Conservation (phyloP, 2,797 vertebrate genomes). For the Euthynnus affinis region DNA sequence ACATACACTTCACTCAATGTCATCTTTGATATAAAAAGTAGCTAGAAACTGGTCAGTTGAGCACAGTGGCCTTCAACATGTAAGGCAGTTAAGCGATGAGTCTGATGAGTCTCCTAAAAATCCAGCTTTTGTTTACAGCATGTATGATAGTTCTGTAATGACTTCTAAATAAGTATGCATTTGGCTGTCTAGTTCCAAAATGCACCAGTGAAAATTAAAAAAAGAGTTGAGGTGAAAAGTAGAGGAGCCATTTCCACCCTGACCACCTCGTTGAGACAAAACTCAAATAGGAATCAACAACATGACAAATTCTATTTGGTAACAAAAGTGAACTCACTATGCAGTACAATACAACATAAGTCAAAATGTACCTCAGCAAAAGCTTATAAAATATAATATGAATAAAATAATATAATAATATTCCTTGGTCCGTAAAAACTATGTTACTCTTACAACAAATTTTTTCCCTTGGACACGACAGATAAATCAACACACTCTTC, state of each 20-base stretch:
- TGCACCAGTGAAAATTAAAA: slow-evolving; percentile 15
- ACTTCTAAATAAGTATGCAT: background rate
- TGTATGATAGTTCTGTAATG: background rate
- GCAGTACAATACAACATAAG: slow-evolving; percentile 73
- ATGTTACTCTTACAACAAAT: slow-evolving; percentile 78
- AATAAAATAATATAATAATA: slow-evolving; percentile 85
- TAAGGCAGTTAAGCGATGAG: slow-evolving; percentile 43
- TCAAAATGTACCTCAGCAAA: slow-evolving; percentile 85
- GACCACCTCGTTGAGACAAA: slow-evolving; percentile 49
- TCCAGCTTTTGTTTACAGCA: slow-evolving; percentile 10
- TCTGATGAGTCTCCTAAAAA: slow-evolving; percentile 22
- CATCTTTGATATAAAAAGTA: slow-evolving; percentile 40
- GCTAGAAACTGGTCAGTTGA: slow-evolving; percentile 29
- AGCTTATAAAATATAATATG: slow-evolving; percentile 86
- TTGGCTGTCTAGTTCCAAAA: slow-evolving; percentile 13
- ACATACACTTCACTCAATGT: background rate
- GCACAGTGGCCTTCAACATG: slow-evolving; percentile 37
- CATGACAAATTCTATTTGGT: slow-evolving; percentile 73
- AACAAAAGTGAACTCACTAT: slow-evolving; percentile 77
- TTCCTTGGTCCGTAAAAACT: slow-evolving; percentile 85
- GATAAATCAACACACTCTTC: slow-evolving; percentile 55
- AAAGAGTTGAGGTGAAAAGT: background rate
- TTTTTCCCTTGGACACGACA: slow-evolving; percentile 63
- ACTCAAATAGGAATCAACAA: slow-evolving; percentile 53
- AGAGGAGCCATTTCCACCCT: slow-evolving; percentile 24